Base-by-base conservation (phyloP, 2,113 vertebrate species). In the Garra rufa region DNA sequence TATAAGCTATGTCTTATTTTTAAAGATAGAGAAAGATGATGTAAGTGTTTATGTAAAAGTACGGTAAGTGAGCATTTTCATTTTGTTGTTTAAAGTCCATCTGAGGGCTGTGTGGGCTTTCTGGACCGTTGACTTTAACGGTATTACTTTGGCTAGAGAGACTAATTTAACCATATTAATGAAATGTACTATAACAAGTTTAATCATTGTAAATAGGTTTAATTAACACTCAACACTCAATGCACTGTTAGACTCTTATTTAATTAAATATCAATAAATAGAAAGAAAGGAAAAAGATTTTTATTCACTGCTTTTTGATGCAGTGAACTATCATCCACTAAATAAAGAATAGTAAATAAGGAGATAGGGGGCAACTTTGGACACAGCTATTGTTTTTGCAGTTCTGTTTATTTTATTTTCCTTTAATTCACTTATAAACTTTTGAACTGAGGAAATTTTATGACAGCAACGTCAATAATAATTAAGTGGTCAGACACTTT, bases 71-170 rank as follows among this genome's bases (percentile, higher is more conserved):
- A 41, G 15, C 6, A 14, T 34, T 57, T 75, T 76, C 10, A 50
- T 34, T 4, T n/a, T 55, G 19, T 9, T 41, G 50, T 77, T 77
- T 59, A 59, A 78, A 78, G 76, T 78, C 76, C 74, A 76, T 55
- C 48, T 55, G 15, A 21, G 73, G 26, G 19, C 1, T 14, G 43
- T 30, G 15, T 7, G 28, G 1, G 14, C 15, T 57, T 19, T 30
- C 34, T 24, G 21, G 74, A 59, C 7, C 3, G 2, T n/a, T 41
- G n/a, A 15, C 11, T 41, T 57, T 11, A 9, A 14, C 24, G 30
- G 13, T 2, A 38, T 57, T 41, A 2, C 34, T 34, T 34, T 48
- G 43, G n/a, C 13, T 19, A 6, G 28, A 50, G 14, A 50, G 3
- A 15, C 44, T 57, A 57, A 24, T 59, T 59, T 24, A 24, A 24